Evolutionary conservation across 1,140 invertebrate species (phyloP), one percentile per base, ranked within the genome.

Genomic region (Dolichoris vasculosae): DNA sequence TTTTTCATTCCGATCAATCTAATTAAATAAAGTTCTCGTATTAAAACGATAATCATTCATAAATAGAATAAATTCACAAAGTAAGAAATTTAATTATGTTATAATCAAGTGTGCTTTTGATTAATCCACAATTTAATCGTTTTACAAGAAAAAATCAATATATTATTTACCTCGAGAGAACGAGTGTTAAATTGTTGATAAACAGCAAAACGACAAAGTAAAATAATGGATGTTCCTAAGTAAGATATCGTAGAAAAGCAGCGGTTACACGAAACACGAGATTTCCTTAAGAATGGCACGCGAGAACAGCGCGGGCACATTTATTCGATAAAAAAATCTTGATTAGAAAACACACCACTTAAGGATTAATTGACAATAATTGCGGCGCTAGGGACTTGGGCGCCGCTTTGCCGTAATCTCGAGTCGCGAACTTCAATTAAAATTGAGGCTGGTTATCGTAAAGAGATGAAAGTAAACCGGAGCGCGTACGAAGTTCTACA

Each of bases 291-390:
- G 15, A 30, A 64, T 64, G 30, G 7, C 63, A 17, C 15, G n/a
- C 69, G 26, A 78, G n/a, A 75, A 48, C 43, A 77, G 59, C 43
- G 40, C 59, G 7, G 15, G 20, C 43, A 26, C 35, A 77, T 9
- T 26, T 48, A 40, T 43, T 71, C n/a, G 43, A 55, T 59, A 73
- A 79, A 79, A n/a, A 55, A 84, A 46, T 64, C 64, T 38, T 64
- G 43, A 84, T 84, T 84, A 84, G 83, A 84, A 84, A 79, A 76
- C 76, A 79, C 32, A 59, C 46, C 83, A 84, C 83, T 84, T 84
- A 59, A 84, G 35, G 30, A 71, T 59, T 79, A 79, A 84, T 84
- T 79, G 83, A 79, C 75, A 63, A 77, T 69, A 64, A 83, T 86
- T 83, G 48, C 64, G 48, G 11, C 71, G 77, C 64, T 77, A 77